Percentiles rank a stretch among this genome's conserved stretches.
Evolutionary conservation across 2,888 invertebrate genomes (phyloP).

Genomic region (Ophonus ardosiacus): DNA sequence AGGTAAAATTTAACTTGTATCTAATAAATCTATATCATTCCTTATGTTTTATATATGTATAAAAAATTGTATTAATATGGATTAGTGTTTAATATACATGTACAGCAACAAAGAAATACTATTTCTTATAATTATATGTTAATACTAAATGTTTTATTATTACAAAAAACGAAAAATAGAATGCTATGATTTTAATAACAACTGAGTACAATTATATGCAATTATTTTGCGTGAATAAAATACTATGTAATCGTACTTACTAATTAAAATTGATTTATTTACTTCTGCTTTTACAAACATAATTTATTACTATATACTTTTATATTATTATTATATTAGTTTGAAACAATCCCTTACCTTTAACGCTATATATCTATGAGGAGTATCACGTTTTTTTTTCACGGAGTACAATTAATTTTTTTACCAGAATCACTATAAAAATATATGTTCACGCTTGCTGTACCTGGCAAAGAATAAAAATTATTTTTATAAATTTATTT

Average conservation of each 20-base stretch:
- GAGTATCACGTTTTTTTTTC: neutral
- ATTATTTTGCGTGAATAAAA: conserved; percentile 25
- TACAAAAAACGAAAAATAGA: neutral
- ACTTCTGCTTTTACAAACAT: neutral
- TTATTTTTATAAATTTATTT: neutral
- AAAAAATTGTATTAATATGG: neutral
- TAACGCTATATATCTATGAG: neutral
- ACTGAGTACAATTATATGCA: conserved; percentile 17
- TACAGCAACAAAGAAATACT: neutral
- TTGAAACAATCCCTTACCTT: neutral
- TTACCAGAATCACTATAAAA: neutral
- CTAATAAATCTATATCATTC: too few species aligned
- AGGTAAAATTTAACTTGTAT: too few species aligned
- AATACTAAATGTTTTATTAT: neutral
- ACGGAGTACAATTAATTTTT: neutral
- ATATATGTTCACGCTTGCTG: neutral
- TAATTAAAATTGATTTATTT: conserved; percentile 41
- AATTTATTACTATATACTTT: neutral
- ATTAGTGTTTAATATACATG: too few species aligned
- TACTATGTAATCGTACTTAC: conserved; percentile 15
- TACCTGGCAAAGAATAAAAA: neutral
- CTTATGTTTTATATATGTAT: neutral
- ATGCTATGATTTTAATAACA: neutral
- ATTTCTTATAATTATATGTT: neutral
- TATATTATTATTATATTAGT: neutral